Conservation (phyloP, 2,113 vertebrate genomes). For the Amphilophus citrinellus region DNA sequence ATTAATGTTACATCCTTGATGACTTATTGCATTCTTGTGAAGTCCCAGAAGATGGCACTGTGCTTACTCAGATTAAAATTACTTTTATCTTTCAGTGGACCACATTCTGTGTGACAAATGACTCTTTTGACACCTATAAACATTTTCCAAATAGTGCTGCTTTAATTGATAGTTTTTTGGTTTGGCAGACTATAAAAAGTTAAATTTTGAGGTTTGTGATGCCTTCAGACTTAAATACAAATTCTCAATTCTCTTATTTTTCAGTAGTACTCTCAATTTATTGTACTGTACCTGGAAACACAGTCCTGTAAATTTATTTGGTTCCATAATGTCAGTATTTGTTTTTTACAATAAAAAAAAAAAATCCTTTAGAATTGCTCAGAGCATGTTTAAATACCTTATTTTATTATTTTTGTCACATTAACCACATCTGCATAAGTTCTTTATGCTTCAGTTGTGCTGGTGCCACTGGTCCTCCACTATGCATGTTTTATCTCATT, state of each 20-base stretch:
- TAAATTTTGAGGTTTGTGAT: not conserved
- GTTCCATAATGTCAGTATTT: not conserved
- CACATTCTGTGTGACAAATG: conserved; percentile 10
- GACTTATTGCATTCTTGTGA: conserved; percentile 22
- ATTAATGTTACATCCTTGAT: not conserved
- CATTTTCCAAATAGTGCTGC: conserved; percentile 10
- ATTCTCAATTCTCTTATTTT: not conserved
- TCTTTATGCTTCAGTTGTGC: not conserved
- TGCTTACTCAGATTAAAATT: conserved; percentile 14
- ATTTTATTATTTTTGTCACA: not conserved
- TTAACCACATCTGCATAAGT: not conserved
- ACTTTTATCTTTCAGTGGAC: not conserved
- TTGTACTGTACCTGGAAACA: not conserved
- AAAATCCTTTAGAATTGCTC: too few species aligned
- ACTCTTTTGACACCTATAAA: conserved; percentile 29
- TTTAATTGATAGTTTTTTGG: conserved; percentile 16
- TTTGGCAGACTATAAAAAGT: not conserved
- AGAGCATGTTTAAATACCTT: too few species aligned
- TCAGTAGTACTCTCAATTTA: not conserved
- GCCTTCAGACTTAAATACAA: not conserved
- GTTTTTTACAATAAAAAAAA: too few species aligned
- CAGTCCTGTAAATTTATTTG: not conserved
- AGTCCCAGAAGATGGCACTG: conserved; percentile 64
- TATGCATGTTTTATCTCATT: conserved; percentile 49
- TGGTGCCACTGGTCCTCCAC: not conserved